Conservation (phyloP, 2,797 vertebrate species). For the Galago senegalensis region DNA sequence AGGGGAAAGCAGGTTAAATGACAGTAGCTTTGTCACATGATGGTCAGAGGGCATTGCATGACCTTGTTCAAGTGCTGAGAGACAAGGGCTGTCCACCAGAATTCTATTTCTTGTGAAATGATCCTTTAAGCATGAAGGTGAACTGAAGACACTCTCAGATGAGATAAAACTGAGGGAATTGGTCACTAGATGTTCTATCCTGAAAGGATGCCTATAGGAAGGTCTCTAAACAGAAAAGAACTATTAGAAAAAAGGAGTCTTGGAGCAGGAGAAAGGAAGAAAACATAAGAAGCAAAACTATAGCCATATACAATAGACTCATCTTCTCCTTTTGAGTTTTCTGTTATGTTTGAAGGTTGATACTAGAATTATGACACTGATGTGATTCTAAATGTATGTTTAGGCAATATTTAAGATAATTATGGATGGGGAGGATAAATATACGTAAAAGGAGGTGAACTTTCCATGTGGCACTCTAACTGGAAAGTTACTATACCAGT, state of each 20-base stretch:
- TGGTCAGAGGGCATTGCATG: neutral
- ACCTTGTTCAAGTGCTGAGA: neutral
- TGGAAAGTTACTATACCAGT: neutral
- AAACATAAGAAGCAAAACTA: neutral
- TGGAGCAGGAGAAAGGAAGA: neutral
- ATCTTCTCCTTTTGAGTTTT: neutral
- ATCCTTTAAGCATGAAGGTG: neutral
- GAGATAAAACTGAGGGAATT: constrained; percentile 14
- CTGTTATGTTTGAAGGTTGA: constrained; percentile 14
- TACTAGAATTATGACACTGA: constrained; percentile 14
- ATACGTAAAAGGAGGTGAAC: neutral
- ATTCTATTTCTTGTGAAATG: constrained; percentile 1
- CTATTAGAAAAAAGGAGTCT: neutral
- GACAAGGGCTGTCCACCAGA: neutral
- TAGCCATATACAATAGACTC: neutral
- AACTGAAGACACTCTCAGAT: constrained; percentile 21
- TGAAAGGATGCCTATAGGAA: neutral
- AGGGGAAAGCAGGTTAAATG: neutral
- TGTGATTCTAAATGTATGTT: neutral
- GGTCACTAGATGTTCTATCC: neutral
- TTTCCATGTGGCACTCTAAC: neutral
- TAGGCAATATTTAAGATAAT: neutral
- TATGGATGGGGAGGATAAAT: neutral
- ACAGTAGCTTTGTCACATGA: neutral
- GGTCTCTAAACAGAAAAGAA: neutral